These are phyloP conservation scores for Subacronicta megacephala DNA, from an alignment of 2,888 invertebrate species.

Conservation along the genomic window DNA sequence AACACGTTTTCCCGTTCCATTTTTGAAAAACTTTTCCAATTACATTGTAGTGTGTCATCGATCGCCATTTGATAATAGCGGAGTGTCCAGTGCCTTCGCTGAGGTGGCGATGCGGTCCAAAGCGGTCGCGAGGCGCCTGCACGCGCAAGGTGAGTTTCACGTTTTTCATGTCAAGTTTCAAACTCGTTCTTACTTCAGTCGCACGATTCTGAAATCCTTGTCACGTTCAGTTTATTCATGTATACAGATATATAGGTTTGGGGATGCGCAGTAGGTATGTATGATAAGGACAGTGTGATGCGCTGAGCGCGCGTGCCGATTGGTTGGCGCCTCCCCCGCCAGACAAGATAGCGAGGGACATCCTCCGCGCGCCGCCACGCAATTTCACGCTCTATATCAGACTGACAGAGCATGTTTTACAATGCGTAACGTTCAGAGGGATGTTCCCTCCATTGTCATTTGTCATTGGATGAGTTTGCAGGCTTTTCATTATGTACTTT, in stretches of 20 bases:
- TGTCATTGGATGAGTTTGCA: constrained; percentile 87
- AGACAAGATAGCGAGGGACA: constrained; percentile 88
- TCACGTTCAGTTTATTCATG: constrained; percentile 16
- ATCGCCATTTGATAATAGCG: constrained; percentile 73
- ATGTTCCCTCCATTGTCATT: constrained; percentile 85
- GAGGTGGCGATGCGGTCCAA: constrained; percentile 92
- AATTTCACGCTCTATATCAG: constrained; percentile 55
- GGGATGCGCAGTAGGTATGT: constrained; percentile 82
- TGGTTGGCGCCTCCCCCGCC: constrained; percentile 86
- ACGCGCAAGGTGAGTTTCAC: constrained; percentile 91
- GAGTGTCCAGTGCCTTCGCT: constrained; percentile 71
- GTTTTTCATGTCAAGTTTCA: constrained; percentile 39
- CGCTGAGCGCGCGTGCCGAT: constrained; percentile 76
- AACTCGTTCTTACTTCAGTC: constrained; percentile 11
- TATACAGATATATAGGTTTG: constrained; percentile 20
- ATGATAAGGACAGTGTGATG: constrained; percentile 84
- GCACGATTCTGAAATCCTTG: constrained; percentile 10
- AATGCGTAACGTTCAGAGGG: constrained; percentile 70
- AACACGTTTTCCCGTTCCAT: constrained; percentile 60
- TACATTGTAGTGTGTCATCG: constrained; percentile 73
- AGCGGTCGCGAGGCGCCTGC: constrained; percentile 92
- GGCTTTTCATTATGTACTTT: constrained; percentile 85
- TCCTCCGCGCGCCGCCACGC: constrained; percentile 72
- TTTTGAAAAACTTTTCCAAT: constrained; percentile 73
- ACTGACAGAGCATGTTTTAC: constrained; percentile 63